Conservation (phyloP, 2,797 vertebrate species). For the Pogoniulus pusillus region DNA sequence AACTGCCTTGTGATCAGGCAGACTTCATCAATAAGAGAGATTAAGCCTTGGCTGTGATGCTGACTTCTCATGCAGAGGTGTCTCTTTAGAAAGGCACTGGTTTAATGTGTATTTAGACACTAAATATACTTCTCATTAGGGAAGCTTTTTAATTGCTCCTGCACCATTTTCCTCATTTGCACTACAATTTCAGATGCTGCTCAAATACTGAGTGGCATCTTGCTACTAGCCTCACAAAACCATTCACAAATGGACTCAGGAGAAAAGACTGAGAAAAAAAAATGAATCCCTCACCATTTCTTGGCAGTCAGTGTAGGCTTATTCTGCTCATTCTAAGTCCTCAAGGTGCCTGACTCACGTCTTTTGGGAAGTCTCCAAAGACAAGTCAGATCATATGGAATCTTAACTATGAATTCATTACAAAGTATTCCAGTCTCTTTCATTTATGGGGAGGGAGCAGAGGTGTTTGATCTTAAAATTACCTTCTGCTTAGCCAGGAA, state of each 20-base stretch:
- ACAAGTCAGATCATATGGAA: neutral
- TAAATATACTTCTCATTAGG: neutral
- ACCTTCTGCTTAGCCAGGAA: neutral
- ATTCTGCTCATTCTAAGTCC: neutral
- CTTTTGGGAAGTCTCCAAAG: neutral
- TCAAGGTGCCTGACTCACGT: neutral
- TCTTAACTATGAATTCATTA: neutral
- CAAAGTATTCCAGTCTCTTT: neutral
- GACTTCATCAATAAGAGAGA: neutral
- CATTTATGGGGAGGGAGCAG: neutral
- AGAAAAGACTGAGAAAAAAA: neutral
- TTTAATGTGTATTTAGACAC: neutral
- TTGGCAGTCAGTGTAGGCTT: neutral
- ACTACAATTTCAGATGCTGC: neutral
- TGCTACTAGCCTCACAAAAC: neutral
- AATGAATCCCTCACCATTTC: neutral
- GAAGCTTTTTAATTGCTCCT: neutral
- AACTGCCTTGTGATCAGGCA: neutral
- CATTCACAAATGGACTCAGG: neutral
- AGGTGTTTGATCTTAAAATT: neutral
- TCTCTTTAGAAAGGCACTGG: neutral
- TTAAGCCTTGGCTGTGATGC: neutral
- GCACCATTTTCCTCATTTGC: neutral
- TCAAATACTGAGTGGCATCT: neutral
- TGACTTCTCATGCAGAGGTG: neutral